Base-by-base conservation (phyloP, 2,888 invertebrate species). In the Coleophora deauratella region DNA sequence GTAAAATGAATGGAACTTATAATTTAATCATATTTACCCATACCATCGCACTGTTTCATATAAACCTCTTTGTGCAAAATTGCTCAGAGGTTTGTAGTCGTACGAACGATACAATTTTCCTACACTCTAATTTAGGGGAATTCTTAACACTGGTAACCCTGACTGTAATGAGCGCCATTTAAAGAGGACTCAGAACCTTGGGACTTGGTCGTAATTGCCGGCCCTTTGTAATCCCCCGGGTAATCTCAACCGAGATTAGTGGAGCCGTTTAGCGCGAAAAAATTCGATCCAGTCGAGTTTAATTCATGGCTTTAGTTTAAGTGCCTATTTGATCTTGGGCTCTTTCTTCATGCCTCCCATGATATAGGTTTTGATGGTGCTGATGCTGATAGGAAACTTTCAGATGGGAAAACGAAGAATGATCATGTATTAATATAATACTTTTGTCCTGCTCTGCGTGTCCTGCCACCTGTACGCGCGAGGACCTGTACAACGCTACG, bases 191-290 rank as follows among this genome's bases (percentile, higher is more conserved):
- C 56, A 53, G 50, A 53, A 57, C 59, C 59, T 55, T 54, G 55
- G 21, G 59, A 56, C 57, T 54, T 51, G 52, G 45, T 40, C 44
- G 51, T 59, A 59, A 68, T 67, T 60, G 57, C 55, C 45, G 43
- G 58, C 54, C 60, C 56, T 57, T 57, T 61, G 58, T 67, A 60
- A 68, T 65, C 62, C 66, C 54, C 43, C 40, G 54, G 55, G 63
- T 59, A 64, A 70, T 69, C 62, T 65, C 54, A 57, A 59, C 59
- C 57, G 50, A 60, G 60, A 66, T 62, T 59, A 68, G 67, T 62
- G 57, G 45, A 52, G 43, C 54, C 49, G 55, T 63, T 61, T 62
- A 61, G 54, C 10, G 61, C 51, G 53, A 55, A 55, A 53, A 64
- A 58, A 64, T 59, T 52, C 41, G 44, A 49, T 43, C 44, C 47